Evolutionary conservation across 2,797 vertebrate species (phyloP), one percentile per base, ranked within the genome.

Genomic region (Melanotaenia nigrans): DNA sequence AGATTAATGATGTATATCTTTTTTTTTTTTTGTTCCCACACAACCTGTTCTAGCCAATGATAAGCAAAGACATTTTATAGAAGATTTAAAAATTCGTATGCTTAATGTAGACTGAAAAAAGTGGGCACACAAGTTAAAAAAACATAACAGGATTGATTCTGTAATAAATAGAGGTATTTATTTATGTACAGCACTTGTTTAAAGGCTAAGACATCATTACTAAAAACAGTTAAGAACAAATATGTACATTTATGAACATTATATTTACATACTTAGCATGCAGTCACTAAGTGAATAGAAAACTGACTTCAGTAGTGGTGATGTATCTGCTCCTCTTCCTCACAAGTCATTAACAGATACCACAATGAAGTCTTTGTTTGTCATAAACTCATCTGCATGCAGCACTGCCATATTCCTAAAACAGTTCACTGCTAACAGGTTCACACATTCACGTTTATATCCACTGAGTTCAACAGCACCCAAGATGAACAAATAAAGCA

Each of bases 121-220:
- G 18, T 18, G 16, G 5, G 5, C 2, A n/a, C 7, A 47, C 7
- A 47, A n/a, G 6, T 20, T n/a, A 9, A 38, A 1, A 72, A 51
- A 79, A 77, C 79, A 2, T 22, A 35, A 79, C 55, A 8, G 14
- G 22, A 51, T 40, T 68, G 28, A 90, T 87, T 91, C 51, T 70
- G 79, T 73, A 93, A 93, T 94, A 94, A 95, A 94, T 94, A 93
- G 68, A 92, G 80, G 63, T 68, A 84, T 91, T 93, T 92, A 86
- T 91, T 92, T 89, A 79, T 90, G 49, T 88, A 91, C 90, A 92
- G 51, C 67, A 82, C 66, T 84, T 61, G 40, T 82, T 84, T 36
- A 47, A 82, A 76, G 35, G 54, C 35, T 71, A 68, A 74, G 83
- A 68, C 60, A 69, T 1, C 57, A 81, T 72, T 22, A 73, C 62